phyloP scores from a whole-genome alignment of 2,797 vertebrate species.

The Geotrypetes seraphini region DNA sequence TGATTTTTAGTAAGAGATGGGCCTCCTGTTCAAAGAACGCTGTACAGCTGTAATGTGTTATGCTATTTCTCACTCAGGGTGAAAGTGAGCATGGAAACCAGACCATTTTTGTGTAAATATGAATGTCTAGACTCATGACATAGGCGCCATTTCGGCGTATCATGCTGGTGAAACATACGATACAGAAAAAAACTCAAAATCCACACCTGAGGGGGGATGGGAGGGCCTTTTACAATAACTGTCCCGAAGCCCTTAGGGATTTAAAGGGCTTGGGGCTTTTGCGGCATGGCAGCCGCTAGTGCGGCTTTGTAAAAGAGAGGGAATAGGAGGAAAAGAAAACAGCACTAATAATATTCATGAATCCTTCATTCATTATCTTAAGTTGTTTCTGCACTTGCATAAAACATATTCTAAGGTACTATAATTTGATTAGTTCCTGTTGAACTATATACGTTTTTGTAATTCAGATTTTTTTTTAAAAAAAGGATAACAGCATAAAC shows the following conservation, averaged over 20 bases:
- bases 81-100: conserved; percentile 9
- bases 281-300: no score
- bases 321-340: conserved; percentile 3
- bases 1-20: neutral
- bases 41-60: neutral
- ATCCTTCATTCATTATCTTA: conserved; percentile 1
- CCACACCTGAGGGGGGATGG: no score
- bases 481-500: neutral
- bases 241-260: no score
- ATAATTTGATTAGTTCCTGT: conserved; percentile 4
- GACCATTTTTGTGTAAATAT: neutral
- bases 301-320: no score
- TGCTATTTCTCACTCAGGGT: neutral
- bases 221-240: no score
- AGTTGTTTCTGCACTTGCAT: neutral
- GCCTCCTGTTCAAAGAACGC: neutral
- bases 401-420: conserved; percentile 7
- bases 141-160: neutral
- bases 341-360: conserved; percentile 6
- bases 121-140: neutral
- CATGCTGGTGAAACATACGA: neutral
- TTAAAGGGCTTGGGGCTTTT: no score
- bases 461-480: neutral
- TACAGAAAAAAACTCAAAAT: no score
- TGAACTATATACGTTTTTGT: neutral